phyloP scores from a whole-genome alignment of 2,888 invertebrate species.

The Diabrotica balteata region DNA sequence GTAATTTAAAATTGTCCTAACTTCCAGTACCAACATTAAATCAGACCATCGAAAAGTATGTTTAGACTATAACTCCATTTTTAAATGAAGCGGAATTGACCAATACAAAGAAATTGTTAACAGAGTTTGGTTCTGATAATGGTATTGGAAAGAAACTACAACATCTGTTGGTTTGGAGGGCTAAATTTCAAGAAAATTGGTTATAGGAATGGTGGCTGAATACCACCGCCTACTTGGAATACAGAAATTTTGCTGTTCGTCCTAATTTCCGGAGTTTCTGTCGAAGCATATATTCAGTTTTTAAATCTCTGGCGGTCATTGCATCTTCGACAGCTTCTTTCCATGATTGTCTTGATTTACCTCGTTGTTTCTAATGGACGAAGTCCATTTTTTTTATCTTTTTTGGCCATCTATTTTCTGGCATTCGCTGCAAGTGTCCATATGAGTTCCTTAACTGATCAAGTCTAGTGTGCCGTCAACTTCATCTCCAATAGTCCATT shows the following conservation, averaged over 20 bases:
- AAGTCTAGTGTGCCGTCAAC: too few relatives aligned
- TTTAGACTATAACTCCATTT: conserved; percentile 80
- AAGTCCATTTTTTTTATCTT: too few relatives aligned
- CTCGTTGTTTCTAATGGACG: too few relatives aligned
- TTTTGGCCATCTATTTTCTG: too few relatives aligned
- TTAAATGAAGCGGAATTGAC: conserved; percentile 74
- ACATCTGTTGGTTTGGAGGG: conserved; percentile 71
- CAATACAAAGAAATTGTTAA: conserved; percentile 70
- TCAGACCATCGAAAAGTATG: conserved; percentile 78
- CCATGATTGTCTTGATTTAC: too few relatives aligned
- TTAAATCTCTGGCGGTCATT: too few relatives aligned
- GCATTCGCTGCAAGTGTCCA: too few relatives aligned
- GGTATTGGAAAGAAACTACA: conserved; percentile 75
- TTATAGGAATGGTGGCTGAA: conserved; percentile 91
- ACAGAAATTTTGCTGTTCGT: conserved; percentile 82
- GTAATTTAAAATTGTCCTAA: conserved; percentile 65
- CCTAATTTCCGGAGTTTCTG: too few relatives aligned
- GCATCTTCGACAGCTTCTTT: too few relatives aligned
- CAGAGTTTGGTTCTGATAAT: conserved; percentile 66
- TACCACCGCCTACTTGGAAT: conserved; percentile 81
- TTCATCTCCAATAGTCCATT: too few relatives aligned
- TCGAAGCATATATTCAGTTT: too few relatives aligned
- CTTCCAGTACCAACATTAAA: conserved; percentile 83
- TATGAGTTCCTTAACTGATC: too few relatives aligned
- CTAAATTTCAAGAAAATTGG: conserved; percentile 78